Evolutionary conservation across 2,797 vertebrate genomes (phyloP), one percentile per base, ranked within the genome.

Genomic region (Lagorchestes hirsutus): DNA sequence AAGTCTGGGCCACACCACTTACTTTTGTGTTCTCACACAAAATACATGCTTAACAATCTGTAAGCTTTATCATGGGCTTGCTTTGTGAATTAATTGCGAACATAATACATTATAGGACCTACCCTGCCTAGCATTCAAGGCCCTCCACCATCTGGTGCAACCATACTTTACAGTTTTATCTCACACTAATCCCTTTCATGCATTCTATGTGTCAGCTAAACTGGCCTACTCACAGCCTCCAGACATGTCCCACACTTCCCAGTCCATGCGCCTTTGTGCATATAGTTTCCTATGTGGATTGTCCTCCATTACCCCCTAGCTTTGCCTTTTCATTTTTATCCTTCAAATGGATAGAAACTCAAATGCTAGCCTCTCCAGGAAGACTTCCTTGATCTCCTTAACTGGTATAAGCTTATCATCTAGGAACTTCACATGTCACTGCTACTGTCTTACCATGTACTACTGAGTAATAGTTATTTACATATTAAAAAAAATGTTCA

Each of bases 11-110:
- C 27, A 95, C 57, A 50, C 92, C 90, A 92, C 40, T 46, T 91
- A 95, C 94, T 3, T 92, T 9, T 90, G 95, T 94, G 40, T 95
- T 94, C 93, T 97, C 28, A 96, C 62, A 29, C 56, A 56, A 96
- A 94, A 93, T 34, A 94, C 1, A 31, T 4, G 54, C 9, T 56
- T 94, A 67, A 0, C 90, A 93, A 95, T 57, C 55, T 34, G 0
- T 93, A 18, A 34, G 55, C 40, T 95, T 82, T 67, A 92, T 55
- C 27, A 52, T 14, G 18, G 22, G 56, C 91, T 92, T 31, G n/a
- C 94, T 90, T 54, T 87, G 92, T 67, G 54, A 95, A 95, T 93
- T 56, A 93, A 57, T 55, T 22, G 14, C 94, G 59, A 93, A 90
- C 50, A 93, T 0, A 91, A 11, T 6, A 82, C 55, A 92, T 91